A percentile compares a stretch with the other conserved stretches of the same genome.
phyloP scores from a whole-genome alignment of 2,113 vertebrate genomes.

The Beaufortia kweichowensis region DNA sequence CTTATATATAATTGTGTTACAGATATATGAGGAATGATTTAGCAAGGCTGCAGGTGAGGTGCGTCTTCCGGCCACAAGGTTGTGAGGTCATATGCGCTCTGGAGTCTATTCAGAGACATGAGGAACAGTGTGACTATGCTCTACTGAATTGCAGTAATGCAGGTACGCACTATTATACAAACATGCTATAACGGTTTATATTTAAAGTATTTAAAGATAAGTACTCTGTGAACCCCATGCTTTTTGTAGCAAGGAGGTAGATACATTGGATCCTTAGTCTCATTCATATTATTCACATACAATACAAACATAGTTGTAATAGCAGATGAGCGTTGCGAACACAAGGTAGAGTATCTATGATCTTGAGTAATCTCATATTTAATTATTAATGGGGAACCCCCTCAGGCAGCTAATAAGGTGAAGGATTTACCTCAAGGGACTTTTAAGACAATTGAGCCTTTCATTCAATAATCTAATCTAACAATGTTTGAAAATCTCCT shows the following conservation, averaged over 20 bases:
- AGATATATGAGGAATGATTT: constrained; percentile 92
- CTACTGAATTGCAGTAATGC: constrained; percentile 79
- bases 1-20: constrained; percentile 6
- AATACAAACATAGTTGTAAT: neutral
- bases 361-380: constrained; percentile 6
- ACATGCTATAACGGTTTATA: too few species aligned
- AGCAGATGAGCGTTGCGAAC: constrained; percentile 8
- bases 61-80: constrained; percentile 78
- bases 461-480: constrained; percentile 3
- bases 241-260: neutral
- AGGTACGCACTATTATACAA: constrained; percentile 63
- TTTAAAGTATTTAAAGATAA: too few species aligned
- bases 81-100: constrained; percentile 84
- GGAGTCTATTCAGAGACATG: constrained; percentile 82
- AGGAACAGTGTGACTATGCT: constrained; percentile 83
- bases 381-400: constrained; percentile 44
- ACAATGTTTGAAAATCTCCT: neutral
- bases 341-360: neutral
- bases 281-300: constrained; percentile 14
- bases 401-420: neutral
- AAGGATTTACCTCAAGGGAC: neutral
- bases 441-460: neutral
- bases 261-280: neutral
- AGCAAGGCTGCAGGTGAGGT: constrained; percentile 83
- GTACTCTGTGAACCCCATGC: too few species aligned